A percentile compares a stretch with the other conserved stretches of the same genome.
phyloP scores from a whole-genome alignment of 2,113 vertebrate species.

The Gasterosteus aculeatus region DNA sequence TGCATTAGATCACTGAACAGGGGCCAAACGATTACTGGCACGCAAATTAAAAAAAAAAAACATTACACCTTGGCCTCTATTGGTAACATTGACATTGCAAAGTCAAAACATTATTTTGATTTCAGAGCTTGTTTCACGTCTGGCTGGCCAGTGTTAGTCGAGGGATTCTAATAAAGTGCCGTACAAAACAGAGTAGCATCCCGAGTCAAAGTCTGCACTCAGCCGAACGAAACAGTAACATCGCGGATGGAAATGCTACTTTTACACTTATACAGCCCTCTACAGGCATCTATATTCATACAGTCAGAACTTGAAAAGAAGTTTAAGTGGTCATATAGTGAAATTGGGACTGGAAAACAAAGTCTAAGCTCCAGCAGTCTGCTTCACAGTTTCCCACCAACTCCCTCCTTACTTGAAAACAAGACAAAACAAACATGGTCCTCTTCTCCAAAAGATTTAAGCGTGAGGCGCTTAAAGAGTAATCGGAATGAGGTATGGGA shows the following conservation, averaged over 20 bases:
- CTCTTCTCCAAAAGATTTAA: conserved; percentile 12
- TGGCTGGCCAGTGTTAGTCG: conserved; percentile 13
- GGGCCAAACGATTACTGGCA: not conserved
- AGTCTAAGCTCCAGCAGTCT: not conserved
- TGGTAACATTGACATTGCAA: not conserved
- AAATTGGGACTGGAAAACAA: not conserved
- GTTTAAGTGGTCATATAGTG: conserved; percentile 28
- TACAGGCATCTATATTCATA: conserved; percentile 13
- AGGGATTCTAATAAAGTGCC: conserved; percentile 55
- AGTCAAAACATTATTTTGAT: not conserved
- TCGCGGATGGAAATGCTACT: conserved; percentile 25
- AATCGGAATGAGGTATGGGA: conserved; percentile 38
- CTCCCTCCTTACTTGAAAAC: conserved; percentile 14
- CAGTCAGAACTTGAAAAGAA: conserved; percentile 20
- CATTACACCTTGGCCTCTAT: not conserved
- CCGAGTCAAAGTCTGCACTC: conserved; percentile 39
- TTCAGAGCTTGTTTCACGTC: conserved; percentile 5
- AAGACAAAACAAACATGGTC: conserved; percentile 38
- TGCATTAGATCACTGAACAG: not conserved
- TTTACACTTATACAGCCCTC: conserved; percentile 12
- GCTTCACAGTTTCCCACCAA: conserved; percentile 27
- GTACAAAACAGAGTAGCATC: conserved; percentile 38
- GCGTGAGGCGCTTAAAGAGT: not conserved
- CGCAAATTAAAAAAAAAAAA: not conserved
- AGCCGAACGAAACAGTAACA: conserved; percentile 5